Percentiles rank a stretch among this genome's conserved stretches.
phyloP scores from a whole-genome alignment of 1,140 invertebrate genomes.

The Drosophila navojoa region DNA sequence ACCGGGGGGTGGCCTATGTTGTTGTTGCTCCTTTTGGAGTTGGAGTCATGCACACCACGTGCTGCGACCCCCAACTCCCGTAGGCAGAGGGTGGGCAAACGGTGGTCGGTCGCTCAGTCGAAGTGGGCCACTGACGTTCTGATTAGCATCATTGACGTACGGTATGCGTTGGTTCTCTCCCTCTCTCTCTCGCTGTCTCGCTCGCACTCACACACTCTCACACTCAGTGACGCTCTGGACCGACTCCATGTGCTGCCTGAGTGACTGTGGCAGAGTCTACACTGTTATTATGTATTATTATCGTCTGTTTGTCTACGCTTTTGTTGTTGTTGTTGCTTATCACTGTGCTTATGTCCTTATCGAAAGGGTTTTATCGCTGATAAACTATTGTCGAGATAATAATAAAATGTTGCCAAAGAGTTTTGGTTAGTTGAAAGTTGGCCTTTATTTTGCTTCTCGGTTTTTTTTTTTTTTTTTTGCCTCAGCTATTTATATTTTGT shows the following conservation, averaged over 20 bases:
- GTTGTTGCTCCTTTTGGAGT: conserved; percentile 45
- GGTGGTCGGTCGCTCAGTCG: neutral
- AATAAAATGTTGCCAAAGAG: conserved; percentile 57
- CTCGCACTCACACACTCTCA: neutral
- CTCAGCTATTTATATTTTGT: neutral
- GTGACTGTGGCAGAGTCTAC: conserved; percentile 48
- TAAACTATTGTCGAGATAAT: conserved; percentile 77
- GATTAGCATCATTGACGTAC: conserved; percentile 74
- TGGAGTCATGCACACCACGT: conserved; percentile 68
- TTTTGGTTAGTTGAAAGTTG: conserved; percentile 40
- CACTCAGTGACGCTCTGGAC: neutral
- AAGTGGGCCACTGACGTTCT: conserved; percentile 53
- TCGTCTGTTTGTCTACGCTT: conserved; percentile 71
- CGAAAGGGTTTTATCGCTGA: conserved; percentile 69
- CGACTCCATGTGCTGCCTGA: conserved; percentile 39
- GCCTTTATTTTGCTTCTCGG: conserved; percentile 10
- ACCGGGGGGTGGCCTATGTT: conserved; percentile 67
- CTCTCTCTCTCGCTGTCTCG: neutral
- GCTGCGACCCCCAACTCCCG: conserved; percentile 55
- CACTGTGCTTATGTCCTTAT: conserved; percentile 72
- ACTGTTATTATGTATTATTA: conserved; percentile 78
- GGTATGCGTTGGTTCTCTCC: neutral
- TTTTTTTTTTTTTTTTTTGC: conserved; percentile 8
- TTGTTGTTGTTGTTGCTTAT: conserved; percentile 52
- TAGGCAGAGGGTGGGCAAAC: neutral